Evolutionary conservation across 2,797 vertebrate genomes (phyloP).

Genomic region (Leucoraja ocellata): DNA sequence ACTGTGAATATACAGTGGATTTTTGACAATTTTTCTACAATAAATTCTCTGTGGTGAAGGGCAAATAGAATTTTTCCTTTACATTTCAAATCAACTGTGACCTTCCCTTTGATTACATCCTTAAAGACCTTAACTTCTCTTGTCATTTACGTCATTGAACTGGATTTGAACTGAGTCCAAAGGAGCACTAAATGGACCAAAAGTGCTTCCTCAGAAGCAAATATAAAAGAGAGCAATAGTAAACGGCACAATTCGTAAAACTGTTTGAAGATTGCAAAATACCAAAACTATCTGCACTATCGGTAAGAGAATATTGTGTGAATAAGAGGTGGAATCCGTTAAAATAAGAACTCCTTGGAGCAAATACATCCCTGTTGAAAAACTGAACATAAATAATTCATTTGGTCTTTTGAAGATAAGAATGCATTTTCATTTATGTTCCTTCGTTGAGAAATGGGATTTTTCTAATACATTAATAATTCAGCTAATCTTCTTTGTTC

Average conservation of each 20-base stretch:
- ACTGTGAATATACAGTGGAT: neutral
- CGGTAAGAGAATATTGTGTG: neutral
- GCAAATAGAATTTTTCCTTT: neutral
- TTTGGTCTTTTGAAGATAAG: constrained; percentile 30
- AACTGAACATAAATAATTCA: constrained; percentile 32
- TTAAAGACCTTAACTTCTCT: neutral
- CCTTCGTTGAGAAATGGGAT: constrained; percentile 24
- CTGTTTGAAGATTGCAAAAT: neutral
- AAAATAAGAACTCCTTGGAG: constrained; percentile 9
- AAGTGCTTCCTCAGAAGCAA: neutral
- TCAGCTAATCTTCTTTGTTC: constrained; percentile 24
- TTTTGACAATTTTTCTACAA: neutral
- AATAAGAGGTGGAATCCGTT: neutral
- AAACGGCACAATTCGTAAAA: neutral
- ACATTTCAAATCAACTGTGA: neutral
- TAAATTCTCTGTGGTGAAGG: neutral
- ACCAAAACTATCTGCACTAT: neutral
- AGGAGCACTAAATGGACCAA: neutral
- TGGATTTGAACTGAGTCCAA: neutral
- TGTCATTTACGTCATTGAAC: neutral
- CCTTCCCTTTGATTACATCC: neutral
- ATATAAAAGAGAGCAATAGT: neutral
- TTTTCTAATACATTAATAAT: constrained; percentile 27
- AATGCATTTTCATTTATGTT: constrained; percentile 27
- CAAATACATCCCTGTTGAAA: neutral